phyloP scores from a whole-genome alignment of 2,113 vertebrate genomes.

The Pan troglodytes region NHGRI_mPanTro3-v2.1_pri NC_086015.1:22488001-22488500 shows the following conservation, averaged over 20 bases:
- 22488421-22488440: background rate
- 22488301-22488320: background rate
- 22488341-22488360: slow-evolving; percentile 3
- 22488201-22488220: slow-evolving; percentile 24
- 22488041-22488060: background rate
- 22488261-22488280: background rate
- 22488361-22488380: slow-evolving; percentile 7
- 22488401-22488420: background rate
- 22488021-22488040: slow-evolving; percentile 18
- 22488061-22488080: background rate
- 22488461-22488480: background rate
- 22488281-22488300: slow-evolving; percentile 52
- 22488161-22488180: background rate
- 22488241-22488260: background rate
- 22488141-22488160: background rate
- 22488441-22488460: background rate
- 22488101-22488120: background rate
- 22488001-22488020: background rate
- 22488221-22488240: background rate
- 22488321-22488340: background rate
- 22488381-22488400: slow-evolving; percentile 17
- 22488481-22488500: background rate
- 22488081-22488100: background rate
- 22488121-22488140: background rate
- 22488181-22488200: background rate